Evolutionary conservation across 2,888 invertebrate species (phyloP), one percentile per base, ranked within the genome.

Genomic region (Cheilosia urbana): DNA sequence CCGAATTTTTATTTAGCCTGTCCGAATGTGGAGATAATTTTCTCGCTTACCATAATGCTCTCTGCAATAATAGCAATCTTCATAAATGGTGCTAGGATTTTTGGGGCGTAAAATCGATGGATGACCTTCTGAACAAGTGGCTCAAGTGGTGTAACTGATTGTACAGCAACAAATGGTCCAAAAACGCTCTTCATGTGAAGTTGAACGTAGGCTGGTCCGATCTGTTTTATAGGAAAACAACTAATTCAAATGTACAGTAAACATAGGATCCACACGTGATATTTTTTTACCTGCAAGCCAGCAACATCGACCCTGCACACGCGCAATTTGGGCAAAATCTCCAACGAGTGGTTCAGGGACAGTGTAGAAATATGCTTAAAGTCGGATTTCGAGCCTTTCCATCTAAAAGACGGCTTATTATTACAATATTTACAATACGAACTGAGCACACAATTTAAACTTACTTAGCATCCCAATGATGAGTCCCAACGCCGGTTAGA

Each of bases 141-240:
- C 15, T 95, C 95, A 4, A 96, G 88, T 0, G 98, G 98, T 0
- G 96, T 96, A 2, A 97, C 95, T 0, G 95, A 95, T 90, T 97
- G 97, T 0, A 96, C 91, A 27, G 96, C 94, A 60, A 95, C 93
- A 75, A 95, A 90, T 0, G 93, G 92, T 0, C 96, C 95, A 7
- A 96, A 90, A 0, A 93, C 90, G 0, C 94, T 94, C 0, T 94
- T 89, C 87, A 97, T 92, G 15, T 93, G 90, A 2, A 98, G 92
- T 19, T 96, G 94, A 0, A 97, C 97, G 88, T 96, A 95, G 0
- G 95, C 96, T 0, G 97, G 97, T 0, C 97, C 97, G 84, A 95
- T 93, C 93, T 95, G 91, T 17, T 40, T 13, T 4, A 62, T 80
- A 34, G 7, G 19, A 47, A 55, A 45, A 21, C 42, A 53, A 58